Conservation (phyloP, 2,888 invertebrate species). For the Netelia melanura region DNA sequence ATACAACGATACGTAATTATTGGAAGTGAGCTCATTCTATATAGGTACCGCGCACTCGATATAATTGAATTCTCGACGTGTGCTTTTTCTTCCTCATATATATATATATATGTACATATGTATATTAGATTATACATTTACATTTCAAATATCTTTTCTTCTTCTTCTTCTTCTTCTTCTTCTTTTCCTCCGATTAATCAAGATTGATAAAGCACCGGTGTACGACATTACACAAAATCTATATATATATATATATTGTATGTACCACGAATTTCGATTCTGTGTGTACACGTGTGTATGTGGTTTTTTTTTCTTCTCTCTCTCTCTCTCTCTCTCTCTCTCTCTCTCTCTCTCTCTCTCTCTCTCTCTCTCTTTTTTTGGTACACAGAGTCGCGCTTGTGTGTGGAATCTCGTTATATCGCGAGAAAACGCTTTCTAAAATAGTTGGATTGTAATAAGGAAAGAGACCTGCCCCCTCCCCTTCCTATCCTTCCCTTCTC, state of each 20-base stretch:
- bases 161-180: too few species aligned
- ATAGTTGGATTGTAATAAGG: constrained; percentile 64
- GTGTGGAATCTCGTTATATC: constrained; percentile 51
- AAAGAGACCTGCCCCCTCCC: constrained; percentile 13
- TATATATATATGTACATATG: not conserved
- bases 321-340: not conserved
- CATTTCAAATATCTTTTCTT: not conserved
- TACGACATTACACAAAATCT: not conserved
- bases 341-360: not conserved
- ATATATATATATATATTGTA: not conserved
- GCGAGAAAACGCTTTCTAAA: constrained; percentile 68
- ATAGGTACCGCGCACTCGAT: constrained; percentile 31
- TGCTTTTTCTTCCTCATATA: not conserved
- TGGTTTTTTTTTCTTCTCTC: not conserved
- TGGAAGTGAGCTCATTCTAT: constrained; percentile 33
- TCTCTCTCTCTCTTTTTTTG: not conserved
- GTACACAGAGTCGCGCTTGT: not conserved
- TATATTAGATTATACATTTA: not conserved
- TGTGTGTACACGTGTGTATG: not conserved
- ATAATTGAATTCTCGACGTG: constrained; percentile 44
- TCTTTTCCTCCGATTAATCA: constrained; percentile 11
- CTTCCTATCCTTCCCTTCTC: too few species aligned
- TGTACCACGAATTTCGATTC: constrained; percentile 26
- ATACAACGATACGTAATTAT: constrained; percentile 36
- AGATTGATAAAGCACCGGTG: not conserved